Evolutionary conservation across 1,140 invertebrate species (phyloP), one percentile per base, ranked within the genome.

Genomic region (Rhagoletis pomonella): DNA sequence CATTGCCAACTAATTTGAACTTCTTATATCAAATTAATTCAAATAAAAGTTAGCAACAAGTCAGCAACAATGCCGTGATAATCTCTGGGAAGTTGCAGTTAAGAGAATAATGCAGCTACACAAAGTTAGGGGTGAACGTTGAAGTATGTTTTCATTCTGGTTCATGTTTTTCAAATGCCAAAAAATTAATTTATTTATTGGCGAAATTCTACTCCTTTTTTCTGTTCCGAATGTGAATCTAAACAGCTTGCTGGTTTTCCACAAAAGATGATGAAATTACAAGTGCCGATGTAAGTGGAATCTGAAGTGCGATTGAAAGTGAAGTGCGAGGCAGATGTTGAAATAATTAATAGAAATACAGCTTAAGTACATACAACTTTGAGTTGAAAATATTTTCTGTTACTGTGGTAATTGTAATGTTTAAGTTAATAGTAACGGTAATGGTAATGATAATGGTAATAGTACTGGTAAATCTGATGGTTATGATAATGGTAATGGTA

Each of bases 11-110:
- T 81, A 55, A 81, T 81, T 81, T 81, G 6, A 81, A 81, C 6
- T 81, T 81, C 47, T 81, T 55, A 81, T 17, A 81, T 81, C n/a
- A 81, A 81, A 55, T 81, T 55, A 81, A 29, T 81, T 81, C 73
- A 10, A 81, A 81, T 81, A 55, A 81, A 81, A 81, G 47, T 81
- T 81, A 7, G 17, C 47, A 81, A 55, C 44, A n/a, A 58, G 5
- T 17, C 47, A 58, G 55, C 42, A 55, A 81, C 73, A 81, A 47
- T 42, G 12, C 17, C 19, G 73, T 58, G 55, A 81, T 55, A 55
- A 81, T 81, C 29, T 29, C 29, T 29, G 29, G 29, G 29, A 29
- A 29, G n/a, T 55, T 19, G 73, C 50, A 81, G 29, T 81, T 9
- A 55, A 50, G 44, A 17, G 42, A 42, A 19, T 9, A 10, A n/a